phyloP scores from a whole-genome alignment of 2,888 invertebrate species.

The Auanema freiburgensis region DNA sequence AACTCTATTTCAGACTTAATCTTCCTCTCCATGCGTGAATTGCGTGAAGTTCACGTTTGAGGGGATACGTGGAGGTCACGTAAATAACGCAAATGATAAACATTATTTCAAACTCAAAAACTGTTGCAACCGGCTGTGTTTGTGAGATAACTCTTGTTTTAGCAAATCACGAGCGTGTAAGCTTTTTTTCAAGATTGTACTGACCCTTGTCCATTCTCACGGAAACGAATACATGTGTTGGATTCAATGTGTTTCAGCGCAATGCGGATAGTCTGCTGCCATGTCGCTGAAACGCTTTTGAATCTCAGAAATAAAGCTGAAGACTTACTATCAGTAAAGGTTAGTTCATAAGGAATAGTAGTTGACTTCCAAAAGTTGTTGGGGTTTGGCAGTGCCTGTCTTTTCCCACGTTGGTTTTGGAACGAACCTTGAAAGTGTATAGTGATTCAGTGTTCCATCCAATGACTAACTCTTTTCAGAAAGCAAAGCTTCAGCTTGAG shows the following conservation, averaged over 20 bases:
- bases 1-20: too few relatives aligned
- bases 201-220: slow-evolving; percentile 47
- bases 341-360: slow-evolving; percentile 51
- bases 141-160: too few relatives aligned
- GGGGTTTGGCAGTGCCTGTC: slow-evolving; percentile 50
- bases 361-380: slow-evolving; percentile 49
- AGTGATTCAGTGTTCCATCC: neutral
- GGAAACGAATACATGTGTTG: slow-evolving; percentile 56
- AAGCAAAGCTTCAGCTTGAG: slow-evolving; percentile 53
- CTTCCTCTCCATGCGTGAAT: too few relatives aligned
- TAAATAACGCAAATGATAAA: too few relatives aligned
- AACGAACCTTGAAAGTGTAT: neutral
- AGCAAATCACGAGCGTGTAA: too few relatives aligned
- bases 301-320: neutral
- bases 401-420: slow-evolving; percentile 26
- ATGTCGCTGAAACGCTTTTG: slow-evolving; percentile 34
- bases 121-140: too few relatives aligned
- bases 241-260: slow-evolving; percentile 53
- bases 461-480: slow-evolving; percentile 38
- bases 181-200: neutral
- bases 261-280: slow-evolving; percentile 49
- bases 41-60: too few relatives aligned
- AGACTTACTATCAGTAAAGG: slow-evolving; percentile 28
- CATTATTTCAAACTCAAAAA: too few relatives aligned
- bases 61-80: too few relatives aligned